Evolutionary conservation across 2,888 invertebrate genomes (phyloP).

Genomic region (Gisinianus flammeolus): DNA sequence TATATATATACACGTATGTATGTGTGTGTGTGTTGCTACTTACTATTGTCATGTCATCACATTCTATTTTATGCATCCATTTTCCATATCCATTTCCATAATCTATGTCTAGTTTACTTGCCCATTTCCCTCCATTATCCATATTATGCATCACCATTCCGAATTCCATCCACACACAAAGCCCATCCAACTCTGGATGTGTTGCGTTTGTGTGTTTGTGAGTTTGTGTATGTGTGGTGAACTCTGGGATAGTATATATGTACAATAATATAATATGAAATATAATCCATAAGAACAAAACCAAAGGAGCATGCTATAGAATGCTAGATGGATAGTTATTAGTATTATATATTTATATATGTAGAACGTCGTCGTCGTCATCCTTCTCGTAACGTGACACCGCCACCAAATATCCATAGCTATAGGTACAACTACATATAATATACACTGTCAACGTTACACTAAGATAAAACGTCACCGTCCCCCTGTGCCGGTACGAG

Average conservation of each 20-base stretch:
- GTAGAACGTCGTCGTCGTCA: not conserved
- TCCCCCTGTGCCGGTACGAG: too few relatives aligned
- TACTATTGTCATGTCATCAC: slow-evolving; percentile 14
- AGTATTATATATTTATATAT: not conserved
- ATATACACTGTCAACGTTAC: not conserved
- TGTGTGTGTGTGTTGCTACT: not conserved
- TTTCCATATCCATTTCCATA: too few relatives aligned
- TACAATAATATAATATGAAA: not conserved
- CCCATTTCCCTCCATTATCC: not conserved
- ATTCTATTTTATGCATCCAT: not conserved
- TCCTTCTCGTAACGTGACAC: not conserved
- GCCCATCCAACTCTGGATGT: too few relatives aligned
- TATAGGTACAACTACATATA: too few relatives aligned
- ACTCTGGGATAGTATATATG: not conserved
- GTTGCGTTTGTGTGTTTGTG: too few relatives aligned
- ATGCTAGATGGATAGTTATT: not conserved
- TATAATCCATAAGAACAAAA: not conserved
- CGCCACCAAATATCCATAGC: not conserved
- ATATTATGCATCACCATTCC: not conserved
- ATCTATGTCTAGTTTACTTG: too few relatives aligned
- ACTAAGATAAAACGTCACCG: too few relatives aligned
- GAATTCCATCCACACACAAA: too few relatives aligned
- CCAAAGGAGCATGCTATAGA: not conserved
- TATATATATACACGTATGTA: not conserved
- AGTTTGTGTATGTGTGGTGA: too few relatives aligned